Evolutionary conservation across 2,888 invertebrate species (phyloP).

Genomic region (Watsonalla binaria): DNA sequence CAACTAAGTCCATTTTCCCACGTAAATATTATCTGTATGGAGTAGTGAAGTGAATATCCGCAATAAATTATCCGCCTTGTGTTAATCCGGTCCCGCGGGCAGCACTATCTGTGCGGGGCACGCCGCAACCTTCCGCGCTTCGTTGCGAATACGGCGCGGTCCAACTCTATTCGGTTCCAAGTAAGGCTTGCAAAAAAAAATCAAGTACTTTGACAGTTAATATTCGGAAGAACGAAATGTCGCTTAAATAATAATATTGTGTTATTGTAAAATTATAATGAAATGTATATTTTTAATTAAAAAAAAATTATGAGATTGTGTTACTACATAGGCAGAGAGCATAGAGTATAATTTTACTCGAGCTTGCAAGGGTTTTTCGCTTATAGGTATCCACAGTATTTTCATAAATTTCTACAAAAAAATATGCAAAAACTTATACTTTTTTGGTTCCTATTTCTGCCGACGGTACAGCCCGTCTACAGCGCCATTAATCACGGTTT

Average conservation of each 20-base stretch:
- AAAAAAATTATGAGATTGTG: no score
- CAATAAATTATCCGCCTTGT: constrained; percentile 53
- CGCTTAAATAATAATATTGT: no score
- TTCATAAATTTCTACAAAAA: not conserved
- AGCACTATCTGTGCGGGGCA: constrained; percentile 70
- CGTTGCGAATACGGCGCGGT: constrained; percentile 56
- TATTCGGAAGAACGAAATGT: no score
- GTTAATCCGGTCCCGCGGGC: constrained; percentile 60
- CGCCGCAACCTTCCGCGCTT: constrained; percentile 71
- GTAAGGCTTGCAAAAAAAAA: constrained; percentile 36
- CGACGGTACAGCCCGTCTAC: constrained; percentile 57
- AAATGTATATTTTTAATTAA: no score
- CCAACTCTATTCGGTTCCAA: constrained; percentile 4
- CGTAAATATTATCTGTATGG: constrained; percentile 5
- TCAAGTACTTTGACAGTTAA: not conserved
- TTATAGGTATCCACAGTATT: not conserved
- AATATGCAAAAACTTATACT: no score
- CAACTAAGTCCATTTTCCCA: not conserved
- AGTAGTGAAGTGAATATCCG: constrained; percentile 15
- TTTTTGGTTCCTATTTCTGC: constrained; percentile 23
- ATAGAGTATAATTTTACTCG: no score
- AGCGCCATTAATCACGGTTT: constrained; percentile 76
- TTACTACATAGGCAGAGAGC: no score
- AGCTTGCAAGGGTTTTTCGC: no score
- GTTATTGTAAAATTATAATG: no score